Base-by-base conservation (phyloP, 2,888 invertebrate genomes). In the Limenitis camilla region DNA sequence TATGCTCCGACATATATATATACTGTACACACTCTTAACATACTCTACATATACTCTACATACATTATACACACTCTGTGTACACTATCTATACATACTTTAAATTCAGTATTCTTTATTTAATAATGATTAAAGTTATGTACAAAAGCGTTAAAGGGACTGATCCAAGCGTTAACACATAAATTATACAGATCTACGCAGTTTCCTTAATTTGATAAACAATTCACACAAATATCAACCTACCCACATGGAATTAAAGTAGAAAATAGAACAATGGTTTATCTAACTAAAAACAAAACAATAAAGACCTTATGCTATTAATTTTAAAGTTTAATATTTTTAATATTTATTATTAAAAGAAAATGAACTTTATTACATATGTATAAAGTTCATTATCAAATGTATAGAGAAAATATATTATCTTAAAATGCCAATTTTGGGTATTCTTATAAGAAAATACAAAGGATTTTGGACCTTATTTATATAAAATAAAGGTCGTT, bases 401-500 rank as follows among this genome's bases (percentile, higher is more conserved):
- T 63, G 68, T 70, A 66, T 60, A 67, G 61, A 61, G 58, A 35
- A 45, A 45, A 63, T 67, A 63, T 71, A 69, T 58, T 30, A 33
- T 36, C 36, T 51, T 47, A 44, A 56, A 52, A 55, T 49, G 49
- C 53, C 56, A 58, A 60, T 60, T 60, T 61, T 40, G 38, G 57
- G 52, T 53, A 53, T 56, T 51, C 46, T 47, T 43, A 10, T 44
- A 32, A 5, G 27, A 33, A 36, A 27, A 19, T 10, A 11, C 41
- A 28, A 42, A 44, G 9, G 28, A 58, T 49, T 46, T 44, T 49
- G 31, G 43, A 52, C 41, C 48, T 47, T 58, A 53, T 29, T 1
- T 6, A 4, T 8, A 5, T 40, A 11, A 0, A 0, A 5, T 40
- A 49, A 47, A 56, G 40, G 54, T 49, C n/a, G 6, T 49, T 31